These are phyloP conservation scores for Temnothorax longispinosus DNA, from an alignment of 1,140 invertebrate species.

Conservation along the genomic window DNA sequence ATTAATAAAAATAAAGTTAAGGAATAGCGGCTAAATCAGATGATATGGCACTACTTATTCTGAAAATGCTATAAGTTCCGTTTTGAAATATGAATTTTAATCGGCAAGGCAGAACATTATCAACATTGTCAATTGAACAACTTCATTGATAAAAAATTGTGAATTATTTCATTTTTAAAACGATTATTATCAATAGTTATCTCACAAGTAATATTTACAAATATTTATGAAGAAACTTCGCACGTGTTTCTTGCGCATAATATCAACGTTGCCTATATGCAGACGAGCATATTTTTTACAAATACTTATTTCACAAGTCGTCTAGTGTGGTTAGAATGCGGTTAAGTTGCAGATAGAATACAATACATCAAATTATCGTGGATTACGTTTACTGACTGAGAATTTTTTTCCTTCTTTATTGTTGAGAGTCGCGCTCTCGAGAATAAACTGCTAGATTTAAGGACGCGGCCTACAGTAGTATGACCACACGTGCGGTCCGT, in stretches of 20 bases:
- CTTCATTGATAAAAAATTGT: not conserved
- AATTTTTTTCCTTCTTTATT: not conserved
- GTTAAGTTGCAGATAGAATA: not conserved
- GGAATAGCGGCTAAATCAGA: not conserved
- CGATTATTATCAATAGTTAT: not conserved
- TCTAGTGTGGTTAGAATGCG: not conserved
- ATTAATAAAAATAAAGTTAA: conserved; percentile 4
- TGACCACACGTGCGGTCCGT: not conserved
- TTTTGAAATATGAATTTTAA: not conserved
- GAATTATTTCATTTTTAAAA: not conserved
- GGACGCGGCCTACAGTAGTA: conserved; percentile 18
- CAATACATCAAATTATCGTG: not conserved
- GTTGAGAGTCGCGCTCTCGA: not conserved
- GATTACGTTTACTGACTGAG: not conserved
- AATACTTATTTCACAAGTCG: not conserved
- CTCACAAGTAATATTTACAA: not conserved
- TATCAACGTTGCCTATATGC: not conserved
- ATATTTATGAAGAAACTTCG: not conserved
- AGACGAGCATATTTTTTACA: not conserved
- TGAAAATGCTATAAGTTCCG: not conserved
- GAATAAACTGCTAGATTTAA: not conserved
- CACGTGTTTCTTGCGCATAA: not conserved
- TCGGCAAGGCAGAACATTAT: not conserved
- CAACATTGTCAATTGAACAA: not conserved
- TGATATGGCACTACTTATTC: not conserved